phyloP scores from a whole-genome alignment of 2,113 vertebrate species.

The Sisor rabdophorus region DNA sequence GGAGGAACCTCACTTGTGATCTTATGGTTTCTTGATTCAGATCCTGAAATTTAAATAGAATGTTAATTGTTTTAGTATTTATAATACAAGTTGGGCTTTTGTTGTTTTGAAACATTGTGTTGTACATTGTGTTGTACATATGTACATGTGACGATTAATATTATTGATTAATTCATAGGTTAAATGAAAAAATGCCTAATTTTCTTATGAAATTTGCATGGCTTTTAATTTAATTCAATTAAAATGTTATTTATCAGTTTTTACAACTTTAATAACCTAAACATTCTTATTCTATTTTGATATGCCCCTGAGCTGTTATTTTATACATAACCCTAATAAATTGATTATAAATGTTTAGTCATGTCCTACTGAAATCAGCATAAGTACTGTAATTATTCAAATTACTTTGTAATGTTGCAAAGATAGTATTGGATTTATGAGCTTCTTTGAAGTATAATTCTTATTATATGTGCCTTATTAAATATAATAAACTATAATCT shows the following conservation, averaged over 20 bases:
- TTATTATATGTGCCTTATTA: too few relatives aligned
- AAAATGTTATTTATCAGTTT: neutral
- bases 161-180: too few relatives aligned
- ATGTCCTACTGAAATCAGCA: neutral
- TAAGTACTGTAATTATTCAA: neutral
- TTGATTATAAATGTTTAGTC: neutral
- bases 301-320: neutral
- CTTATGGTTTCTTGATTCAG: neutral
- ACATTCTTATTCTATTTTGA: too few relatives aligned
- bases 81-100: too few relatives aligned
- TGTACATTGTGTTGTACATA: too few relatives aligned
- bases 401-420: too few relatives aligned
- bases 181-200: neutral
- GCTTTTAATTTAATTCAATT: neutral
- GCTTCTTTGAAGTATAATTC: too few relatives aligned
- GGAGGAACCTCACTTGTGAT: constrained; percentile 1
- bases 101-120: too few relatives aligned
- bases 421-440: too few relatives aligned
- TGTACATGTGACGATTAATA: too few relatives aligned
- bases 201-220: neutral
- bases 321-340: neutral
- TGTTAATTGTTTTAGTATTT: neutral
- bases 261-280: neutral
- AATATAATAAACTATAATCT: neutral
- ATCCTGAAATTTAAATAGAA: neutral